Percentiles rank a stretch among this genome's conserved stretches.
Conservation (phyloP, 2,797 vertebrate species). For the Siniperca undulata region DNA sequence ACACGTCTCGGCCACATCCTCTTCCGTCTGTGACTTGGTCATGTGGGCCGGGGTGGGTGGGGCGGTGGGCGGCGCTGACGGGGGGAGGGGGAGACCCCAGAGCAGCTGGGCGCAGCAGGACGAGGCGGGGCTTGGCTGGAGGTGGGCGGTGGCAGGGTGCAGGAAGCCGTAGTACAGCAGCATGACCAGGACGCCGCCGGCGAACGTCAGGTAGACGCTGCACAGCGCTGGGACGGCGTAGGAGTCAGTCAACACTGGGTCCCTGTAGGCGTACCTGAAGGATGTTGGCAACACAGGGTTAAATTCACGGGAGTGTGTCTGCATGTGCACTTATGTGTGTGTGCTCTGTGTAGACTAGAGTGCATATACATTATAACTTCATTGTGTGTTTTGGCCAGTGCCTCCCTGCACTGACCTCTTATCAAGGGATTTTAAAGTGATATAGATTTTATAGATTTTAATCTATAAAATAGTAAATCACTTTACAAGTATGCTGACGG, state of each 20-base stretch:
- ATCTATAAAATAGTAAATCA: too few species aligned
- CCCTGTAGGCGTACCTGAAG: conserved; percentile 90
- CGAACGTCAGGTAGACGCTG: conserved; percentile 96
- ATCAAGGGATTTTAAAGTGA: too few species aligned
- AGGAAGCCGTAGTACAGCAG: conserved; percentile 97
- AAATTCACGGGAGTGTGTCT: neutral
- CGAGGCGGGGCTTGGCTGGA: conserved; percentile 90
- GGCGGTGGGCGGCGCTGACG: conserved; percentile 95
- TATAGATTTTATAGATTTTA: too few species aligned
- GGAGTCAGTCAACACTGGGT: conserved; percentile 92
- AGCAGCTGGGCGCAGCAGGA: conserved; percentile 99
- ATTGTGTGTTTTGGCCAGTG: too few species aligned
- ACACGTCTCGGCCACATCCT: conserved; percentile 93
- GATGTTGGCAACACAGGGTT: neutral
- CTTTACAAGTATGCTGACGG: too few species aligned
- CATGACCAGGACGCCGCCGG: conserved; percentile 94
- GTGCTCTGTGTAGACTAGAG: too few species aligned
- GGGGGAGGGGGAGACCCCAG: conserved; percentile 97
- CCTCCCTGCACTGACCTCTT: too few species aligned
- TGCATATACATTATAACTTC: neutral
- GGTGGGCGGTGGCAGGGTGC: conserved; percentile 94
- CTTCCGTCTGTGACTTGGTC: conserved; percentile 78
- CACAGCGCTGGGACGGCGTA: conserved; percentile 95
- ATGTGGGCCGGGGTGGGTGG: conserved; percentile 86
- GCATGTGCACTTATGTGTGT: neutral